Conservation (phyloP, 2,113 vertebrate species). For the Balaeniceps rex region DNA sequence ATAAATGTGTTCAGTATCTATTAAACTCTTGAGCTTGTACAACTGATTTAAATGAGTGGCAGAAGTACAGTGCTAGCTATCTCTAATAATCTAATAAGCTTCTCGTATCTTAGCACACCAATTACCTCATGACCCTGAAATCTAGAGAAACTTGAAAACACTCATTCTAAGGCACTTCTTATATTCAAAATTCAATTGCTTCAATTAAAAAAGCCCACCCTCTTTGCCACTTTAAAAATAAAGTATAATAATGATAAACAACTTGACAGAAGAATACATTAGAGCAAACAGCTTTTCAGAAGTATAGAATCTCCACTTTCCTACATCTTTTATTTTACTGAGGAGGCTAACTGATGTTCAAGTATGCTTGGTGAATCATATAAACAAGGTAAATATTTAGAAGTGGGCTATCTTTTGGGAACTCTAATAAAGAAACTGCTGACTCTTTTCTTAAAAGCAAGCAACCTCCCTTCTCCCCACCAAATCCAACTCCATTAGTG, state of each 20-base stretch:
- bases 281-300: not conserved
- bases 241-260: slow-evolving; percentile 21
- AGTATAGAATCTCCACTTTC: not conserved
- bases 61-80: not conserved
- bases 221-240: slow-evolving; percentile 18
- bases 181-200: not conserved
- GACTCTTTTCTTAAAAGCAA: not conserved
- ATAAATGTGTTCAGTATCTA: not conserved
- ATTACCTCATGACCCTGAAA: not conserved
- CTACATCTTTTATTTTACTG: slow-evolving; percentile 1
- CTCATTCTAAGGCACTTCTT: not conserved
- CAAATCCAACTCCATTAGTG: not conserved
- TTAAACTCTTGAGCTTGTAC: not conserved
- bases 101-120: not conserved
- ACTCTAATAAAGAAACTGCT: not conserved
- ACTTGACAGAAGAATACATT: not conserved
- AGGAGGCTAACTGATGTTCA: not conserved
- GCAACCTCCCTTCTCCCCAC: rapidly evolving
- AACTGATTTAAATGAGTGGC: not conserved
- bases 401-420: not conserved
- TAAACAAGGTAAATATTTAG: slow-evolving; percentile 1
- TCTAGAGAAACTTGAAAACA: not conserved
- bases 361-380: not conserved
- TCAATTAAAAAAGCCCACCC: not conserved
- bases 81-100: not conserved